Percentiles rank a stretch among this genome's conserved stretches.
These are phyloP conservation scores for Netelia fuscicornis DNA, from an alignment of 2,888 invertebrate species.

Conservation along the genomic window DNA sequence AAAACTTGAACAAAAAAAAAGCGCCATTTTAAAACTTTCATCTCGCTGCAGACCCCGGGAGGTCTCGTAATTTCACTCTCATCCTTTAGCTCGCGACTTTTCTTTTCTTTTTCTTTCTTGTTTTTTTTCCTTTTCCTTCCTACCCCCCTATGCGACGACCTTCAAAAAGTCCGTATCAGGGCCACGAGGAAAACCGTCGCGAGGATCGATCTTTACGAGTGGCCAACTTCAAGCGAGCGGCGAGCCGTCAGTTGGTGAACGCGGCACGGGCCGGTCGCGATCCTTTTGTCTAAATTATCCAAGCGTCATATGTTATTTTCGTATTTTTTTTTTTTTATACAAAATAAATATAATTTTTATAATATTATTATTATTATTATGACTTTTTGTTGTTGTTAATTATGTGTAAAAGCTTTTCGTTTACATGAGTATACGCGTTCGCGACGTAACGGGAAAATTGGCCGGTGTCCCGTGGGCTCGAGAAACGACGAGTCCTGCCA, in stretches of 20 bases:
- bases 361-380: constrained; percentile 42
- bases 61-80: constrained; percentile 9
- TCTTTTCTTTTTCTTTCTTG: too few relatives aligned
- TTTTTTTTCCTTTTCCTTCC: too few relatives aligned
- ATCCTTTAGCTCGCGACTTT: background rate
- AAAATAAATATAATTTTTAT: constrained; percentile 54
- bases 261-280: constrained; percentile 70
- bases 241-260: constrained; percentile 63
- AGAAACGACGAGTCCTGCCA: constrained; percentile 37
- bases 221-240: constrained; percentile 74
- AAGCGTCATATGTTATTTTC: constrained; percentile 73
- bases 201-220: constrained; percentile 56
- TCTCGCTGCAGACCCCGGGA: constrained; percentile 4
- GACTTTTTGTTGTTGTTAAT: constrained; percentile 37
- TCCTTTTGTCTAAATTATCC: constrained; percentile 80
- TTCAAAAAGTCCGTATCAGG: background rate
- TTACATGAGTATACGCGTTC: constrained; percentile 50
- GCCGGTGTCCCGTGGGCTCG: constrained; percentile 52
- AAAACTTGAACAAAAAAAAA: background rate
- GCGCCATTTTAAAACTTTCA: constrained; percentile 32
- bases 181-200: constrained; percentile 7
- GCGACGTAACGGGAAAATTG: constrained; percentile 50
- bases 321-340: constrained; percentile 59
- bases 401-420: constrained; percentile 54
- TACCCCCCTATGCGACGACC: too few relatives aligned